Evolutionary conservation across 2,888 invertebrate species (phyloP).

Genomic region (Chymomyza procnemis): DNA sequence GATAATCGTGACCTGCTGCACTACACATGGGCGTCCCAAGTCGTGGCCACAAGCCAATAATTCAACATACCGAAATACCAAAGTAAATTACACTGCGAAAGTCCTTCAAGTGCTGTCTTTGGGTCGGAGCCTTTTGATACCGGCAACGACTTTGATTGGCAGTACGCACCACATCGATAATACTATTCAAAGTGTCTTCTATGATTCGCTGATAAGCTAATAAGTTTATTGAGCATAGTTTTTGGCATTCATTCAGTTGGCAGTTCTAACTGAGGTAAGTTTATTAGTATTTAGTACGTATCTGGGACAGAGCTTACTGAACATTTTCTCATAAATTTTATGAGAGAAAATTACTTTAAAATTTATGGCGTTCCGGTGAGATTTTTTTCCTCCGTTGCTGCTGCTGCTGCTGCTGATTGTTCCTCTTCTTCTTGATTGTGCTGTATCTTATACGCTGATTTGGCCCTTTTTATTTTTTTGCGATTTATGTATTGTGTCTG

Average conservation of each 20-base stretch:
- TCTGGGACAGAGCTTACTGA: slow-evolving; percentile 56
- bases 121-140: not conserved
- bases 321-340: slow-evolving; percentile 73
- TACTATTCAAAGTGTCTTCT: not conserved
- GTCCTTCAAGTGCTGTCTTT: not conserved
- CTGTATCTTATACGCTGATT: slow-evolving; percentile 59
- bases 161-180: not conserved
- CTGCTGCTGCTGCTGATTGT: slow-evolving; percentile 7
- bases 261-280: not conserved
- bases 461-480: slow-evolving; percentile 62
- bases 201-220: slow-evolving; percentile 36
- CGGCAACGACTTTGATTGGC: not conserved
- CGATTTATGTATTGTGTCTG: slow-evolving; percentile 55
- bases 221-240: slow-evolving; percentile 61
- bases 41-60: slow-evolving; percentile 35
- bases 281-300: slow-evolving; percentile 21
- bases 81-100: slow-evolving; percentile 3
- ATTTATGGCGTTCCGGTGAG: slow-evolving; percentile 60
- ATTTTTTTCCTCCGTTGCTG: slow-evolving; percentile 13
- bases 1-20: slow-evolving; percentile 76
- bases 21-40: slow-evolving; percentile 40
- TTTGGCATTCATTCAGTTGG: slow-evolving; percentile 3
- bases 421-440: not conserved
- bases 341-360: slow-evolving; percentile 71
- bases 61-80: slow-evolving; percentile 44